A percentile compares a stretch with the other conserved stretches of the same genome.
phyloP scores from a whole-genome alignment of 2,888 invertebrate species.

The Temnothorax ravouxi region DNA sequence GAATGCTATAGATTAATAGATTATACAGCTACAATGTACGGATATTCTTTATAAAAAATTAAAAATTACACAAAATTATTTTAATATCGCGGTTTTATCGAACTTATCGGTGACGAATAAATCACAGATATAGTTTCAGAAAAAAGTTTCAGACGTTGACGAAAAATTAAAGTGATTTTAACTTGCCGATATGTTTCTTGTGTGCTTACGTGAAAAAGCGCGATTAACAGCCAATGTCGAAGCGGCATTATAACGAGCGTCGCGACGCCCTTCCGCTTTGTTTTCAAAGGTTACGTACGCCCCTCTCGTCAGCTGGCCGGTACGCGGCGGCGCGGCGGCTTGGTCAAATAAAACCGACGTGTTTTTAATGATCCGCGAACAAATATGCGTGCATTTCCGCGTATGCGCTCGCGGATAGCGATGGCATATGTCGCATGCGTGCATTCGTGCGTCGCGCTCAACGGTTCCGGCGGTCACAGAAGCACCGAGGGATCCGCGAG shows the following conservation, averaged over 20 bases:
- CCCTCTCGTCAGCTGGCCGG: conserved; percentile 64
- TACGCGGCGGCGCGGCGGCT: conserved; percentile 55
- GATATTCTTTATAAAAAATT: not conserved
- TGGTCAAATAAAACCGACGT: conserved; percentile 78
- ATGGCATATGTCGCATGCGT: conserved; percentile 32
- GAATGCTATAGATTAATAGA: not conserved
- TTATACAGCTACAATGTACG: not conserved
- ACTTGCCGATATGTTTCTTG: not conserved
- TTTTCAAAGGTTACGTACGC: conserved; percentile 58
- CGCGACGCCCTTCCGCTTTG: conserved; percentile 59
- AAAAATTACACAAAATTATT: not conserved
- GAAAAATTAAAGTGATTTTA: not conserved
- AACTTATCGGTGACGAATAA: not conserved
- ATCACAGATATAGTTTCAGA: not conserved
- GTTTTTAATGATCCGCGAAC: conserved; percentile 82
- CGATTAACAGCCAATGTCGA: conserved; percentile 55
- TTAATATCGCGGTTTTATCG: not conserved
- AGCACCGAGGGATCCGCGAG: conserved; percentile 57
- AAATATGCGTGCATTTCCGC: conserved; percentile 72
- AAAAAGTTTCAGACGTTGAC: not conserved
- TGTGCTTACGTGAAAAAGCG: conserved; percentile 35
- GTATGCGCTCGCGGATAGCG: conserved; percentile 56
- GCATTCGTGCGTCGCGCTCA: conserved; percentile 42
- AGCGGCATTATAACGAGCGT: conserved; percentile 60
- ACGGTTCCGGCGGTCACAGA: conserved; percentile 47